Conservation (phyloP, 1,140 invertebrate genomes). For the Drosophila tristis region DNA sequence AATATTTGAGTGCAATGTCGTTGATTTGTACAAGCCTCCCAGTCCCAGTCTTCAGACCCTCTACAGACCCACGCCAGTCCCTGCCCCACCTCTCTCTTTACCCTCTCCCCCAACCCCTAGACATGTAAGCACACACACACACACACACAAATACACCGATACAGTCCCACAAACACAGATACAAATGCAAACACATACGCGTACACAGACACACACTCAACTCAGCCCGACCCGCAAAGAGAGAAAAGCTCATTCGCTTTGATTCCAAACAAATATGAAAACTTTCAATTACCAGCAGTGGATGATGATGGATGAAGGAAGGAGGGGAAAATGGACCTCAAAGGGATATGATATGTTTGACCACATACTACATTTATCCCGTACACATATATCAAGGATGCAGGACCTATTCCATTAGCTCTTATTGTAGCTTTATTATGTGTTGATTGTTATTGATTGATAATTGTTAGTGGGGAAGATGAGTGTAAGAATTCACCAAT, state of each 20-base stretch:
- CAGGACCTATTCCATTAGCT: constrained; percentile 12
- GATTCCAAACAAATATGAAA: constrained; percentile 48
- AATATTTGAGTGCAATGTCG: constrained; percentile 66
- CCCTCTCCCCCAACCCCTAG: constrained; percentile 38
- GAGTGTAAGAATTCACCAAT: constrained; percentile 65
- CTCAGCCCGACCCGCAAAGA: not conserved
- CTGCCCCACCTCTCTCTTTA: constrained; percentile 6
- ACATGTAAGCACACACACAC: constrained; percentile 51
- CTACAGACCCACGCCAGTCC: constrained; percentile 2
- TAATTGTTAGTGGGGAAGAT: constrained; percentile 35
- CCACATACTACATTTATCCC: constrained; percentile 6
- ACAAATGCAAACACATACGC: not conserved
- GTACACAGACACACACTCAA: constrained; percentile 6
- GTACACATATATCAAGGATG: constrained; percentile 36
- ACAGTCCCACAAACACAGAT: not conserved
- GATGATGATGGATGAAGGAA: no score
- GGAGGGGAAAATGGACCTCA: no score
- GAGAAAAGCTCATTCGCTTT: constrained; percentile 28
- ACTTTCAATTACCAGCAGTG: constrained; percentile 37
- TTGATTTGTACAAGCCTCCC: constrained; percentile 29
- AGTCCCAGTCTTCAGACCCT: not conserved
- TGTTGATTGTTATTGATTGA: constrained; percentile 12
- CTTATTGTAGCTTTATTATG: constrained; percentile 51
- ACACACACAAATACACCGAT: constrained; percentile 14
- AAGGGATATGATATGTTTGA: not conserved